These are phyloP conservation scores for Chloromyia formosa DNA, from an alignment of 2,888 invertebrate genomes.

Conservation along the genomic window DNA sequence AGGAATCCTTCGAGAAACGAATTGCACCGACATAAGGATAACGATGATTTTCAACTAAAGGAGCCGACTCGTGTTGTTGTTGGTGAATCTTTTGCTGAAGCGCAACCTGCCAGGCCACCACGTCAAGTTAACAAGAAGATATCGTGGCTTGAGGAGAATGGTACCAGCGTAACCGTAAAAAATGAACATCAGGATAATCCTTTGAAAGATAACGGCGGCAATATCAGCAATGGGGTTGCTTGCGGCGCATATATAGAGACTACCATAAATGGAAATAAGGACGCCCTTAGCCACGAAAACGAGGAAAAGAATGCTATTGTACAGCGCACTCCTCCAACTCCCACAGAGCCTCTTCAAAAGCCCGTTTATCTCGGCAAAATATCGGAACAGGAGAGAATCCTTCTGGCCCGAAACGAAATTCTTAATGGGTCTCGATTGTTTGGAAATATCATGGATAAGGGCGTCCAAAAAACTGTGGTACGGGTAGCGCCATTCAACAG, in stretches of 20 bases:
- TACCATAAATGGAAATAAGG: not conserved
- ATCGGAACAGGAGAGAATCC: conserved; percentile 39
- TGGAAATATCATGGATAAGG: conserved; percentile 38
- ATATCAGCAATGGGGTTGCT: not conserved
- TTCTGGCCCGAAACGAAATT: conserved; percentile 48
- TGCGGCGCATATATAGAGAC: not conserved
- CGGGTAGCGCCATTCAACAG: conserved; percentile 64
- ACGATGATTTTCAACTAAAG: conserved; percentile 61
- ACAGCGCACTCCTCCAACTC: not conserved
- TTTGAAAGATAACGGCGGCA: not conserved
- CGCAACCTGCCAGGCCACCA: conserved; percentile 46
- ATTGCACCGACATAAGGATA: conserved; percentile 56
- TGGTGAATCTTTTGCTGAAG: not conserved
- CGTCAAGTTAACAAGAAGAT: conserved; percentile 45
- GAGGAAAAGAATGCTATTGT: not conserved
- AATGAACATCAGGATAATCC: conserved; percentile 35
- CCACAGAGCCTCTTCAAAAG: not conserved
- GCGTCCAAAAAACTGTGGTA: conserved; percentile 63
- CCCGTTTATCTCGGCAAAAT: not conserved
- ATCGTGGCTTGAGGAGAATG: conserved; percentile 39
- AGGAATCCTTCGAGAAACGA: conserved; percentile 9
- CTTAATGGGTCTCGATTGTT: conserved; percentile 47
- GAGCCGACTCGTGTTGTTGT: conserved; percentile 55
- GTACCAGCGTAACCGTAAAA: conserved; percentile 28
- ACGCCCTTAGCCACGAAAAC: not conserved